These are phyloP conservation scores for Whitmania pigra DNA, from an alignment of 1,140 invertebrate genomes.

Conservation along the genomic window DNA sequence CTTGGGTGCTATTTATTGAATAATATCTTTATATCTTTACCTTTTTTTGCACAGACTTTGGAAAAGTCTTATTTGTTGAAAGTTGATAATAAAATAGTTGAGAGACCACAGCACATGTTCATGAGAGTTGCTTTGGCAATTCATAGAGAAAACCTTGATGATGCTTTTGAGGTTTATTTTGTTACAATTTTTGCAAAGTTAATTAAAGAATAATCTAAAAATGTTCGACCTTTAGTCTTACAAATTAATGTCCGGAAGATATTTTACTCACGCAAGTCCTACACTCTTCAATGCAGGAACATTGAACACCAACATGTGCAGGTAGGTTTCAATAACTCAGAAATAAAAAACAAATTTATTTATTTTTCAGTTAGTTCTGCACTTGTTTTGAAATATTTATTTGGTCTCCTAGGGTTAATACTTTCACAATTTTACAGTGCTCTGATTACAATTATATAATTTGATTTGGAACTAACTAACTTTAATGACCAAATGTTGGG, in stretches of 20 bases:
- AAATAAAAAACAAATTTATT: background rate
- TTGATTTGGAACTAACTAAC: too few relatives aligned
- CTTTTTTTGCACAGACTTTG: constrained; percentile 53
- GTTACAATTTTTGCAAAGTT: background rate
- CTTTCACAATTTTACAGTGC: too few relatives aligned
- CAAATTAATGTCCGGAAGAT: constrained; percentile 83
- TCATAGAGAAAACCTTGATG: constrained; percentile 81
- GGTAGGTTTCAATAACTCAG: constrained; percentile 48
- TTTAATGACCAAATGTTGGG: too few relatives aligned
- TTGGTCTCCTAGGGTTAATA: too few relatives aligned
- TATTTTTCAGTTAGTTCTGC: too few relatives aligned
- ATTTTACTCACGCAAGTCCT: constrained; percentile 94
- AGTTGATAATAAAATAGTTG: constrained; percentile 61
- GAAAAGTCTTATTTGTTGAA: constrained; percentile 89
- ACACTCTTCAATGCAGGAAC: constrained; percentile 93
- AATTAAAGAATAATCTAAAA: background rate
- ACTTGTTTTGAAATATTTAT: too few relatives aligned
- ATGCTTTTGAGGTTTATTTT: constrained; percentile 60
- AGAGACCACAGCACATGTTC: constrained; percentile 87
- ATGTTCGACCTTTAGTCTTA: constrained; percentile 55
- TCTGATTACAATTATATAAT: too few relatives aligned
- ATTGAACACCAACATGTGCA: constrained; percentile 73
- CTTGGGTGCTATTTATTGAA: too few relatives aligned
- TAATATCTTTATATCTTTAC: too few relatives aligned
- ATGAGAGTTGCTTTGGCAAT: constrained; percentile 96